Evolutionary conservation across 1,140 invertebrate genomes (phyloP).

Genomic region (Bombus huntii): DNA sequence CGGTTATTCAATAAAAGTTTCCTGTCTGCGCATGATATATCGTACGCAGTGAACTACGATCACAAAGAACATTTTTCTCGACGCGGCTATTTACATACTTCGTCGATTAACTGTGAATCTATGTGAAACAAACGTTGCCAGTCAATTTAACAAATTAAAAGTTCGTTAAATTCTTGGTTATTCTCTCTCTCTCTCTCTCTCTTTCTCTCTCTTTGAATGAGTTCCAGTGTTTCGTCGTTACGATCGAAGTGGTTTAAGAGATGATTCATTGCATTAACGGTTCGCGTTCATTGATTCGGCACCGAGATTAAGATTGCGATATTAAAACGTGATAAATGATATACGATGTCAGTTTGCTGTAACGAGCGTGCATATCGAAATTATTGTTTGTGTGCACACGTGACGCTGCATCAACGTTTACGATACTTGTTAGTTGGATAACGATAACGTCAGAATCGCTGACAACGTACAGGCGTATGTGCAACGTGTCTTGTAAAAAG

Average conservation of each 20-base stretch:
- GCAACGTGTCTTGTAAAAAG: background rate
- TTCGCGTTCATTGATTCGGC: background rate
- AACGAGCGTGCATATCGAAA: background rate
- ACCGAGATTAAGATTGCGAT: background rate
- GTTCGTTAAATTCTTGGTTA: no score
- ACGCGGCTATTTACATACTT: no score
- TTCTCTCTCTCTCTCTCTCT: background rate
- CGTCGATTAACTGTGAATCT: no score
- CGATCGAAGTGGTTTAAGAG: background rate
- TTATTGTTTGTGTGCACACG: background rate
- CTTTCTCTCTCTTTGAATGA: no score
- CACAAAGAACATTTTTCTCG: no score
- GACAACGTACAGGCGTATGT: background rate
- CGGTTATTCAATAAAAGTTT: background rate
- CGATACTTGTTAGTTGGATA: background rate
- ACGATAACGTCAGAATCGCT: slow-evolving; percentile 5
- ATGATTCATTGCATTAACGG: background rate
- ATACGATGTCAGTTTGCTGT: background rate
- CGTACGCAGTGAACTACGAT: no score
- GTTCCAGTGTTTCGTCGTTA: background rate
- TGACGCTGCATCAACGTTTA: background rate
- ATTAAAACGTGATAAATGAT: background rate
- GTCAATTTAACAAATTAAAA: no score
- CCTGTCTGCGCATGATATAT: background rate
- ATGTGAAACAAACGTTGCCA: no score